Conservation (phyloP, 92 coral and sea anemone species). For the Pocillopora meandrina region DNA sequence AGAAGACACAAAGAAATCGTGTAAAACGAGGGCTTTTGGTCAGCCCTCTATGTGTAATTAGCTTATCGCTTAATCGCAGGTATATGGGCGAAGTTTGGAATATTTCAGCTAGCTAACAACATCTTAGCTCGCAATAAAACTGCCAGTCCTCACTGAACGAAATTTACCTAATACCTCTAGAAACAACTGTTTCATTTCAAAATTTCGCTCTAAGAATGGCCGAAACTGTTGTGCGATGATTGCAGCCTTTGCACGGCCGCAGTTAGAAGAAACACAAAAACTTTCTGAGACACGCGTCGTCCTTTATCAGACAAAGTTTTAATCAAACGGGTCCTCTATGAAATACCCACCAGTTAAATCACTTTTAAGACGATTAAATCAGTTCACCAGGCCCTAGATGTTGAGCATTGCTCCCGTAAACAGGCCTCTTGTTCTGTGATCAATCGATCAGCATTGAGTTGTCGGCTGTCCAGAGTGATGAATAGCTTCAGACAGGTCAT, state of each 20-base stretch:
- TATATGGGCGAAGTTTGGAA: too few species aligned
- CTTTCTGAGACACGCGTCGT: background rate
- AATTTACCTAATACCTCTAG: too few species aligned
- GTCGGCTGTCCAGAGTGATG: constrained; percentile 53
- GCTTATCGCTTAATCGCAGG: too few species aligned
- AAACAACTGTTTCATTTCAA: background rate
- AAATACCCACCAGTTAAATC: constrained; percentile 21
- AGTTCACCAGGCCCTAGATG: constrained; percentile 14
- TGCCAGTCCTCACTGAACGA: too few species aligned
- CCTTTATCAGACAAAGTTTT: background rate
- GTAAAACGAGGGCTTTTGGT: too few species aligned
- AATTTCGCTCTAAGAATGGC: background rate
- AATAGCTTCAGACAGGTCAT: constrained; percentile 17
- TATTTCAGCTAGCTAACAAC: too few species aligned
- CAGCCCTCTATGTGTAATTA: too few species aligned
- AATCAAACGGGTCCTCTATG: constrained; percentile 15
- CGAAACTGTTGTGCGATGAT: background rate
- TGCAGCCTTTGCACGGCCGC: background rate
- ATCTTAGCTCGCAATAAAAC: too few species aligned
- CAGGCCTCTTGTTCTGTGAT: constrained; percentile 19
- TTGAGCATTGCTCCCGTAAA: constrained; percentile 19
- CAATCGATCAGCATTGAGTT: constrained; percentile 28
- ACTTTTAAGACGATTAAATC: constrained; percentile 27
- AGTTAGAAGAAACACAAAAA: constrained; percentile 17
- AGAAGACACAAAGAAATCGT: too few species aligned